Percentiles rank a stretch among this genome's conserved stretches.
Evolutionary conservation across 2,113 vertebrate species (phyloP).

Genomic region (Tricholaema leucomelas): DNA sequence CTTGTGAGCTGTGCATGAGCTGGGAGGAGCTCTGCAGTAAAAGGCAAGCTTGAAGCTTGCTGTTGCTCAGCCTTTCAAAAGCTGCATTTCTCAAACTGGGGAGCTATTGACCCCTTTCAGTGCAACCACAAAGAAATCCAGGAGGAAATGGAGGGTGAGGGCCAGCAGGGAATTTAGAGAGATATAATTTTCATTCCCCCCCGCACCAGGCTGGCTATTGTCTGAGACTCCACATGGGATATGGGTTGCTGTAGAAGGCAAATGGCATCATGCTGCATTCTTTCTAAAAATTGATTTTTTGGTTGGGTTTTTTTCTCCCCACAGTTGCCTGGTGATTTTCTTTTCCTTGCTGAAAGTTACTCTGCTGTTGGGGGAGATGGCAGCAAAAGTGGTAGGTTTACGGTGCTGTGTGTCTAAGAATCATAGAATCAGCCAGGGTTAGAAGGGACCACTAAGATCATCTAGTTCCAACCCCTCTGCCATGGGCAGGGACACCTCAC

Average conservation of each 20-base stretch:
- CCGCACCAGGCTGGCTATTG: constrained; percentile 27
- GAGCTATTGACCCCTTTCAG: constrained; percentile 59
- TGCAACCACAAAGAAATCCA: constrained; percentile 43
- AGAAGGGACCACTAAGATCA: too few species aligned
- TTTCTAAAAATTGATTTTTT: constrained; percentile 41
- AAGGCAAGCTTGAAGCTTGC: constrained; percentile 8
- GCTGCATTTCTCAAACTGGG: constrained; percentile 37
- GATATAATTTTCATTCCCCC: not conserved
- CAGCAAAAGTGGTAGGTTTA: not conserved
- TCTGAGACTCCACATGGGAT: constrained; percentile 16
- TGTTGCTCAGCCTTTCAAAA: constrained; percentile 42
- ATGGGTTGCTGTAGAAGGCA: not conserved
- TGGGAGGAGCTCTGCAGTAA: not conserved
- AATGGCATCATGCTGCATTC: constrained; percentile 40
- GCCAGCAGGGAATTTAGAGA: not conserved
- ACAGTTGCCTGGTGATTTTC: not conserved
- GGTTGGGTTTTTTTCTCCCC: not conserved
- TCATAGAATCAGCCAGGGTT: too few species aligned
- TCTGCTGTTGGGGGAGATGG: not conserved
- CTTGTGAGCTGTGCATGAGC: not conserved
- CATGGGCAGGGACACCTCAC: too few species aligned
- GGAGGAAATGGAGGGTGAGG: constrained; percentile 31
- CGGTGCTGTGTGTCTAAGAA: fast-evolving
- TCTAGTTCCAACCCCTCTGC: too few species aligned
- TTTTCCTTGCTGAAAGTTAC: not conserved